These are phyloP conservation scores for Passer domesticus DNA, from an alignment of 2,113 vertebrate species.

Conservation along the genomic window DNA sequence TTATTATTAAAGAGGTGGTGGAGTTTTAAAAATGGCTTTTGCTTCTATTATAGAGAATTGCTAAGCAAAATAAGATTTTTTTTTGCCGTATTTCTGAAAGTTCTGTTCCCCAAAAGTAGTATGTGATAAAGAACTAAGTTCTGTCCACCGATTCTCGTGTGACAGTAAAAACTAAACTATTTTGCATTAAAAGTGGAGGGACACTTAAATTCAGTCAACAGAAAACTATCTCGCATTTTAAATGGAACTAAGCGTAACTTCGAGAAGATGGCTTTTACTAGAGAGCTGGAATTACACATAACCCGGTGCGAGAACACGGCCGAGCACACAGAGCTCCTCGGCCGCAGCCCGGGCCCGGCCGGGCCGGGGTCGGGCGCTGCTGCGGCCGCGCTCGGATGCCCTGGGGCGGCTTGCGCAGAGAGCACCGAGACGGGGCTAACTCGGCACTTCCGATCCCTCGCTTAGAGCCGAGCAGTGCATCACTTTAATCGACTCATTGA, in stretches of 20 bases:
- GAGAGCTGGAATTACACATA: neutral
- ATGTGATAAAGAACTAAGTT: neutral
- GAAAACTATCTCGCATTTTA: neutral
- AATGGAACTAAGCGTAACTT: neutral
- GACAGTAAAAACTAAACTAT: neutral
- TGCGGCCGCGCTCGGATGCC: neutral
- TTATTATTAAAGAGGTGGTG: neutral
- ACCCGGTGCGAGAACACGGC: accelerated
- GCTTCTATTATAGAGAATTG: neutral
- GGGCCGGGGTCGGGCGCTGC: accelerated
- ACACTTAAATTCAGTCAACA: neutral
- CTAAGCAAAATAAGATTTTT: neutral
- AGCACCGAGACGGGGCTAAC: neutral
- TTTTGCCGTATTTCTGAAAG: neutral
- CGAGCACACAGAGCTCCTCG: accelerated
- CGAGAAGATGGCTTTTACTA: neutral
- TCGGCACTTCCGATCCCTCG: neutral
- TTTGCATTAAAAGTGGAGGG: neutral
- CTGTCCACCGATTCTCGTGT: neutral
- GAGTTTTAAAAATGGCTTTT: accelerated
- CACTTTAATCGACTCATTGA: neutral
- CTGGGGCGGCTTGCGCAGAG: neutral
- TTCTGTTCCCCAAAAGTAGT: neutral
- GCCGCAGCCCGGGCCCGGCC: neutral
- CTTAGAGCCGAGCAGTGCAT: neutral